phyloP scores from a whole-genome alignment of 30 jellyfish, hydroid and myxozoan genomes.

The Hydra vulgaris region DNA sequence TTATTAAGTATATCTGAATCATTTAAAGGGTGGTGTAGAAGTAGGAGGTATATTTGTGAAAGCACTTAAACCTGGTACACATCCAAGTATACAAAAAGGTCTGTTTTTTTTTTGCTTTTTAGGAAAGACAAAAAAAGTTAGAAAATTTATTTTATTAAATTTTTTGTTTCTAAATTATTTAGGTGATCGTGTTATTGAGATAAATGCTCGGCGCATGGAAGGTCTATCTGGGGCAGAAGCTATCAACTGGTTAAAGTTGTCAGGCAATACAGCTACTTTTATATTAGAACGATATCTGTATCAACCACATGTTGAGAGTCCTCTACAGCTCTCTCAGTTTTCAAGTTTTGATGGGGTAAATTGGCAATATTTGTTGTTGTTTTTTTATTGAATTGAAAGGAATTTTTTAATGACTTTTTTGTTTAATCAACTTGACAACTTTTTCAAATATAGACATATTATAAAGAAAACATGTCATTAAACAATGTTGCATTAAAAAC shows the following conservation, averaged over 20 bases:
- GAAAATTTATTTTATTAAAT: too few species aligned
- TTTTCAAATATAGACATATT: too few species aligned
- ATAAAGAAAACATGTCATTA: too few species aligned
- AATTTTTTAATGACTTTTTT: not conserved
- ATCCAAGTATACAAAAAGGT: conserved; percentile 81
- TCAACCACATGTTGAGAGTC: conserved; percentile 35
- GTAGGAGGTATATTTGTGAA: conserved; percentile 83
- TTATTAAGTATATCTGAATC: not conserved
- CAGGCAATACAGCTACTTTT: conserved; percentile 68
- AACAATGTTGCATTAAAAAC: too few species aligned
- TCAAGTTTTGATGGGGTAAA: conserved; percentile 88
- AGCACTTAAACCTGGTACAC: conserved; percentile 65
- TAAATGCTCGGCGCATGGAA: conserved; percentile 85
- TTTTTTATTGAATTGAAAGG: not conserved
- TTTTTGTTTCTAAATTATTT: too few species aligned
- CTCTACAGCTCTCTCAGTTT: conserved; percentile 25
- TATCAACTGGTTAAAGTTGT: conserved; percentile 62
- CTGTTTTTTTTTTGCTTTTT: not conserved
- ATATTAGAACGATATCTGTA: conserved; percentile 54
- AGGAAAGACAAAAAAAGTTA: too few species aligned
- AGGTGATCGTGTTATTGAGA: conserved; percentile 89
- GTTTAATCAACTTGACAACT: too few species aligned
- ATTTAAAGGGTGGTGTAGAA: conserved; percentile 80
- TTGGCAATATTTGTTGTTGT: not conserved
- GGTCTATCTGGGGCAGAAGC: conserved; percentile 56